Conservation (phyloP, 37 sponge, comb jelly and placozoan genomes). For the Petrosia ficiformis region DNA sequence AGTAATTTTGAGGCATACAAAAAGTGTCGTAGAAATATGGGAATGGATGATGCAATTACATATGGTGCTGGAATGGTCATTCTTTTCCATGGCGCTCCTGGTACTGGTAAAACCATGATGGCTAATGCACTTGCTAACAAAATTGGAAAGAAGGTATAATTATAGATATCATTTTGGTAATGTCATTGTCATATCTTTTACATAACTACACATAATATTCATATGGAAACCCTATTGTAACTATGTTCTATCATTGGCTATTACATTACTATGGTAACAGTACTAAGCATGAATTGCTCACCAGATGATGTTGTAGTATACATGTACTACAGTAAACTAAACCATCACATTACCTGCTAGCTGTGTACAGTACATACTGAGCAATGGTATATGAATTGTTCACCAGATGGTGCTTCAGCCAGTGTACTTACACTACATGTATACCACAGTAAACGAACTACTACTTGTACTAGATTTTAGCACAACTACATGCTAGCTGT, state of each 20-base stretch:
- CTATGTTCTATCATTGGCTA: no score
- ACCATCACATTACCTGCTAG: no score
- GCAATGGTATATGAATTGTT: no score
- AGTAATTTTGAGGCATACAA: constrained; percentile 86
- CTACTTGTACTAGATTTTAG: no score
- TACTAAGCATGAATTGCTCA: not conserved
- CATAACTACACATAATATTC: no score
- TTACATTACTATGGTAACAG: no score
- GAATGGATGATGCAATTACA: constrained; percentile 81
- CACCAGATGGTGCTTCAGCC: no score
- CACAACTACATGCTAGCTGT: no score
- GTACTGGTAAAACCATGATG: constrained; percentile 92
- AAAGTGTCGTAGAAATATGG: constrained; percentile 60
- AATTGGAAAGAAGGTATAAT: constrained; percentile 63
- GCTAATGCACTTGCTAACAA: constrained; percentile 85
- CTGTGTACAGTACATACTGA: no score
- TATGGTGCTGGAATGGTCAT: constrained; percentile 86
- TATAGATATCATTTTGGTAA: not conserved
- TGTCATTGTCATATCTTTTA: not conserved
- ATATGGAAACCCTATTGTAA: no score
- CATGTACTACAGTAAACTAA: not conserved
- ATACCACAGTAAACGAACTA: no score
- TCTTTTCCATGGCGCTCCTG: constrained; percentile 83
- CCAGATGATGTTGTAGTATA: not conserved
- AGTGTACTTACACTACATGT: no score